Conservation (phyloP, 2,797 vertebrate species). For the Danio albolineatus region DNA sequence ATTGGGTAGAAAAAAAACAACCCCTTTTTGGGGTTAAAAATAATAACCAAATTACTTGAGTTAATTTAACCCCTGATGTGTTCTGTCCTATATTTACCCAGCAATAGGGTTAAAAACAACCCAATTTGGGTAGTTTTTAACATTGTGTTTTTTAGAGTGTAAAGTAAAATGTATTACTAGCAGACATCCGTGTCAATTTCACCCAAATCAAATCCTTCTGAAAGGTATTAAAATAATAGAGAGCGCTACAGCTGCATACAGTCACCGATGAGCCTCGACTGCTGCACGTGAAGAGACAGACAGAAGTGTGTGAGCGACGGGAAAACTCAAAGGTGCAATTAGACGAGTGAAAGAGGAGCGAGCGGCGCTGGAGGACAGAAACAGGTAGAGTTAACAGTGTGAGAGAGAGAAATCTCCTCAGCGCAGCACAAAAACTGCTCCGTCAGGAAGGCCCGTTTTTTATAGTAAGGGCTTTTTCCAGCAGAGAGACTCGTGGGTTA, state of each 20-base stretch:
- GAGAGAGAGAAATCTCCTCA: conserved; percentile 81
- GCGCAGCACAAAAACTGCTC: conserved; percentile 81
- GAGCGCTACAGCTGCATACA: not conserved
- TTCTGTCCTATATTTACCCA: too few species aligned
- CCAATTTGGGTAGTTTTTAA: too few species aligned
- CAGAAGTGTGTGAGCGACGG: conserved; percentile 41
- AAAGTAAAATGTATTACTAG: too few species aligned
- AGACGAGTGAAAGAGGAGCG: conserved; percentile 57
- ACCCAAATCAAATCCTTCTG: not conserved
- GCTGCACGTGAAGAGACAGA: conserved; percentile 41
- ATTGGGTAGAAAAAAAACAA: too few species aligned
- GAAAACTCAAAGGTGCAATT: not conserved
- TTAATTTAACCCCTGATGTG: too few species aligned
- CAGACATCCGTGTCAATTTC: too few species aligned
- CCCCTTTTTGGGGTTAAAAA: too few species aligned
- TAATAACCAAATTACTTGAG: too few species aligned
- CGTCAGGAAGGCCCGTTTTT: conserved; percentile 74
- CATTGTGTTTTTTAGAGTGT: too few species aligned
- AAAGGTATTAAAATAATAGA: not conserved
- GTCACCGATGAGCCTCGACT: not conserved
- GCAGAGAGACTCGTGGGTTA: conserved; percentile 71
- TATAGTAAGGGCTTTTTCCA: conserved; percentile 72
- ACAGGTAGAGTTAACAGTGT: conserved; percentile 73
- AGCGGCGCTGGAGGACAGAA: conserved; percentile 4
- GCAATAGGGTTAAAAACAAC: too few species aligned